phyloP scores from a whole-genome alignment of 1,140 invertebrate genomes.

The Pogonus chalceus region DNA sequence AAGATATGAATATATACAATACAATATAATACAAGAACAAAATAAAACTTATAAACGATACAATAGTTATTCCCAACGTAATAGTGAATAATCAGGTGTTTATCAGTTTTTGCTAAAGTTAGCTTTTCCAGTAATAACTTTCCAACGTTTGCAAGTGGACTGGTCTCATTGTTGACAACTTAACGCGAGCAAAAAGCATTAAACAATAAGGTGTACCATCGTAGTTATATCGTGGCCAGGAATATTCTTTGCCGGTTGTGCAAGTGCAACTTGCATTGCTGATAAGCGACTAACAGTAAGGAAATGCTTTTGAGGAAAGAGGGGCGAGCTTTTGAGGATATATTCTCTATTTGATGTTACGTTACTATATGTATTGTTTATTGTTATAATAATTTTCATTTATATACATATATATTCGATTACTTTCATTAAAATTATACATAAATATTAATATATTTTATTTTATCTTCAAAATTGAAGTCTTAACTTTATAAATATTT shows the following conservation, averaged over 20 bases:
- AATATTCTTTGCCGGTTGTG: conserved; percentile 1
- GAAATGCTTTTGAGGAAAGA: no score
- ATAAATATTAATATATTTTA: no score
- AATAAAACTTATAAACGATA: no score
- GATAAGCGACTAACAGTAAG: not conserved
- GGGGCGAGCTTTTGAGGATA: no score
- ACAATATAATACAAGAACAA: no score
- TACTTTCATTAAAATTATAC: no score
- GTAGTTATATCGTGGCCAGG: not conserved
- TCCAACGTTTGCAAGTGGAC: conserved; percentile 6
- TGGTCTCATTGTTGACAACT: conserved; percentile 1
- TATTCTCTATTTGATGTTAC: no score
- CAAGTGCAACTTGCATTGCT: not conserved
- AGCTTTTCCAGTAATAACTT: not conserved
- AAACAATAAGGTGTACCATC: conserved; percentile 5
- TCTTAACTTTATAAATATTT: no score
- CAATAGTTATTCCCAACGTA: no score
- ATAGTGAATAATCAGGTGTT: not conserved
- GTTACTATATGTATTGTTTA: not conserved
- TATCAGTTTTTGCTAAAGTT: not conserved
- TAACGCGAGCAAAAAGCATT: conserved; percentile 1
- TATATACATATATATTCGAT: no score
- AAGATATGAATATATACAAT: no score
- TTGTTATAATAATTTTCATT: not conserved
- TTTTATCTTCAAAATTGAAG: no score